Conservation (phyloP, 2,797 vertebrate species). For the Masticophis lateralis region DNA sequence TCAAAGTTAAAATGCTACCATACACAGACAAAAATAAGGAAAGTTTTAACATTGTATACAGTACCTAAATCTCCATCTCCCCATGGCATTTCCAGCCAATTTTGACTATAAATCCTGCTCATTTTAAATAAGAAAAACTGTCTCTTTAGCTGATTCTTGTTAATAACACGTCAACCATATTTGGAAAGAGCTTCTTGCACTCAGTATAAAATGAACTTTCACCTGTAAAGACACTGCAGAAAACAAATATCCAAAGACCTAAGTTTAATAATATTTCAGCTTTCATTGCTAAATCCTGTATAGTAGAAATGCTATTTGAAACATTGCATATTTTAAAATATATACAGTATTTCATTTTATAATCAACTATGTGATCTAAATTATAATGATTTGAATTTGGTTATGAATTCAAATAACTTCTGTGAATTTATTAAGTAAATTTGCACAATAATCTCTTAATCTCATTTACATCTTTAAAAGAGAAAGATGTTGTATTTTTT, state of each 20-base stretch:
- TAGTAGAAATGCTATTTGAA: not conserved
- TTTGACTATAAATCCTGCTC: constrained; percentile 79
- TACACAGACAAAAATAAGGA: constrained; percentile 8
- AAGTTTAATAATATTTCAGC: not conserved
- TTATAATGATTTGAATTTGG: not conserved
- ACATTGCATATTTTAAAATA: not conserved
- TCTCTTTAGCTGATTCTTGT: constrained; percentile 41
- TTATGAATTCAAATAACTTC: not conserved
- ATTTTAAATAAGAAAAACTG: constrained; percentile 68
- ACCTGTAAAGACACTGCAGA: constrained; percentile 27
- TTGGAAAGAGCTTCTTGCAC: constrained; percentile 46
- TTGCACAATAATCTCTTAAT: not conserved
- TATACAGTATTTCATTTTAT: not conserved
- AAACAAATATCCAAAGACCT: constrained; percentile 30
- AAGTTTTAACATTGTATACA: constrained; percentile 46
- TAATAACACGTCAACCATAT: constrained; percentile 43
- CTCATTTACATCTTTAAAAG: not conserved
- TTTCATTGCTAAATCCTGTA: constrained; percentile 11
- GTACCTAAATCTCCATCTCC: constrained; percentile 94
- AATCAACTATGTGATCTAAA: not conserved
- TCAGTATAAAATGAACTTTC: constrained; percentile 54
- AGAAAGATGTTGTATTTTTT: not conserved
- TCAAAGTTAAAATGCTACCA: constrained; percentile 22
- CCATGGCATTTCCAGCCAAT: constrained; percentile 87
- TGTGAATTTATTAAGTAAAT: not conserved